A percentile compares a stretch with the other conserved stretches of the same genome.
phyloP scores from a whole-genome alignment of 2,888 invertebrate genomes.

The Suillia variegata region DNA sequence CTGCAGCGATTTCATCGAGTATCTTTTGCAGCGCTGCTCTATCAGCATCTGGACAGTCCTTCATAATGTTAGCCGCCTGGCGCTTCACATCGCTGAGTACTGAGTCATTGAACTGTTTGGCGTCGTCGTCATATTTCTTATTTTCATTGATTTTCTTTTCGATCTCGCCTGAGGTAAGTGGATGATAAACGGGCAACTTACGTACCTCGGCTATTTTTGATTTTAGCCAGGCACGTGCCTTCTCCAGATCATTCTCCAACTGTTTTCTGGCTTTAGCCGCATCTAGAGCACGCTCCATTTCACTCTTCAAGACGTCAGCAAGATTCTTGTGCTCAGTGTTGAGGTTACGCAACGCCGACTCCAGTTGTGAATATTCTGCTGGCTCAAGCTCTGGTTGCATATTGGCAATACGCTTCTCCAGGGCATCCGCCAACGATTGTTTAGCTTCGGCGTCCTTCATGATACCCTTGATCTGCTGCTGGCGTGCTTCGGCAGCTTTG shows the following conservation, averaged over 20 bases:
- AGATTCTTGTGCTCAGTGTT: slow-evolving; percentile 78
- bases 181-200: slow-evolving; percentile 74
- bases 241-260: slow-evolving; percentile 78
- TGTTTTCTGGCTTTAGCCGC: slow-evolving; percentile 76
- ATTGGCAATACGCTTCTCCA: slow-evolving; percentile 82
- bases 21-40: slow-evolving; percentile 69
- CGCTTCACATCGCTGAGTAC: slow-evolving; percentile 77
- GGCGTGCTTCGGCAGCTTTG: slow-evolving; percentile 75
- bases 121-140: slow-evolving; percentile 76
- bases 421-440: slow-evolving; percentile 78
- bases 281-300: slow-evolving; percentile 73
- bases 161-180: slow-evolving; percentile 80
- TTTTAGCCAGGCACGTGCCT: slow-evolving; percentile 81
- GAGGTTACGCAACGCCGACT: slow-evolving; percentile 73
- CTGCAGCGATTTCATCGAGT: slow-evolving; percentile 72
- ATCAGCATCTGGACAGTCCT: slow-evolving; percentile 80
- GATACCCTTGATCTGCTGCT: slow-evolving; percentile 73
- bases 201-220: slow-evolving; percentile 76
- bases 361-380: slow-evolving; percentile 80
- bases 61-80: slow-evolving; percentile 76
- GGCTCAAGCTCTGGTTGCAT: slow-evolving; percentile 86
- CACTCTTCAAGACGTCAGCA: slow-evolving; percentile 72
- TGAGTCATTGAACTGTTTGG: slow-evolving; percentile 78
- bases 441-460: slow-evolving; percentile 86
- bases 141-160: slow-evolving; percentile 80